These are phyloP conservation scores for Lepisosteus oculatus DNA, from an alignment of 2,113 vertebrate species.

Conservation along the genomic window DNA sequence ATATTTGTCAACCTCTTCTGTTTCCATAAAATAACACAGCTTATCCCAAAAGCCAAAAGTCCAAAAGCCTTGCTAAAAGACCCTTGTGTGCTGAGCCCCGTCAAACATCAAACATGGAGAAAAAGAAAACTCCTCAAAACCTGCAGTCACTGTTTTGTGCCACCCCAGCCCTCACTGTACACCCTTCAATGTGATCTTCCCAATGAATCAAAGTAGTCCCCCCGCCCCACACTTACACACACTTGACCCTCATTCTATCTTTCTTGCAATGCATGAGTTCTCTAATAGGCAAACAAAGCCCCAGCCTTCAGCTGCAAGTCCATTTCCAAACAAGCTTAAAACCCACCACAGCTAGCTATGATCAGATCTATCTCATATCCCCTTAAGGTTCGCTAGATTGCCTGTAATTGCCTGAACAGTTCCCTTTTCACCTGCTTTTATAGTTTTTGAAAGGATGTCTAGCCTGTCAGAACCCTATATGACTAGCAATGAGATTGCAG, in stretches of 20 bases:
- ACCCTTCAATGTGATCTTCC: too few species aligned
- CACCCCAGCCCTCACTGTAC: too few species aligned
- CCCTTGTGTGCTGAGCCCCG: too few species aligned
- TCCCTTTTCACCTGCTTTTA: neutral
- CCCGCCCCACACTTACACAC: neutral
- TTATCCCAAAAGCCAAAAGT: too few species aligned
- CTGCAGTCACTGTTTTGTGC: too few species aligned
- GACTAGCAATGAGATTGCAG: neutral
- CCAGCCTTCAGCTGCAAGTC: neutral
- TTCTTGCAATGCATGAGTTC: neutral
- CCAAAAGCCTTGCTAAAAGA: too few species aligned
- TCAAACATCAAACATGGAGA: too few species aligned
- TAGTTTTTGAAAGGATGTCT: neutral
- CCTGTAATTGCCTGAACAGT: neutral
- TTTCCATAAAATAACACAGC: too few species aligned
- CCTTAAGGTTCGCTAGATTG: neutral
- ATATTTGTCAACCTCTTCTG: too few species aligned
- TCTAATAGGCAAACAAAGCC: neutral
- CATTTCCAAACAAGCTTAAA: neutral
- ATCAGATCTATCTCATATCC: neutral
- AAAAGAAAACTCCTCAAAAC: too few species aligned
- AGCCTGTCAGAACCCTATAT: neutral
- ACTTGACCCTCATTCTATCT: neutral
- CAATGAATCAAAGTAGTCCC: neutral
- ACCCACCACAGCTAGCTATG: slow-evolving; percentile 1